Conservation (phyloP, 2,113 vertebrate species). For the Planiliza haematocheilus region DNA sequence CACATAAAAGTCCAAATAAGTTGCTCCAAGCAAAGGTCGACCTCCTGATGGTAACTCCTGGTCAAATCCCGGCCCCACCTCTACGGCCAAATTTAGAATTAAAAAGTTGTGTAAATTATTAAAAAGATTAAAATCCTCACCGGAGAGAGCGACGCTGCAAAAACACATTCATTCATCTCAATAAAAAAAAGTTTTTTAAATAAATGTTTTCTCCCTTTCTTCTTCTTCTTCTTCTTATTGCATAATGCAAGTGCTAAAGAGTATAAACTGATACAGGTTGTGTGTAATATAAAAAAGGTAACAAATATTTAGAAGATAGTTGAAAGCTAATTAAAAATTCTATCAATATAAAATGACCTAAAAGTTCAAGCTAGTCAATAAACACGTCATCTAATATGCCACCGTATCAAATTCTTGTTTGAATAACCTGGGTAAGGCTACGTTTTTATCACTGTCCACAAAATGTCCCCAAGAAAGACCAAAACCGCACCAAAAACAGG, state of each 20-base stretch:
- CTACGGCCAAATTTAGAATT: constrained; percentile 7
- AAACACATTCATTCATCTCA: neutral
- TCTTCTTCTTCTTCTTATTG: too few species aligned
- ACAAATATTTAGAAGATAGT: constrained; percentile 31
- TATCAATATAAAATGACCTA: constrained; percentile 19
- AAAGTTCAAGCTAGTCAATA: neutral
- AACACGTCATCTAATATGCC: neutral
- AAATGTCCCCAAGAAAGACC: too few species aligned
- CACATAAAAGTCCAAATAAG: too few species aligned
- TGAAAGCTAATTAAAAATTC: constrained; percentile 35
- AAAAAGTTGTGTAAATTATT: constrained; percentile 19
- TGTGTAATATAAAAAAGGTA: constrained; percentile 35
- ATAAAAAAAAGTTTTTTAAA: neutral
- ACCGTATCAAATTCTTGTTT: too few species aligned
- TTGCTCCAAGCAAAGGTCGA: too few species aligned
- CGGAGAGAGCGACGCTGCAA: neutral
- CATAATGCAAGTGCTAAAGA: constrained; percentile 39
- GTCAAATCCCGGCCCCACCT: constrained; percentile 6
- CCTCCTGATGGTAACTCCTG: too few species aligned
- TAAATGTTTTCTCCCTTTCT: neutral
- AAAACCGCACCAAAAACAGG: too few species aligned
- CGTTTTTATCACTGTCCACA: too few species aligned
- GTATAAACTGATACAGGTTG: constrained; percentile 30
- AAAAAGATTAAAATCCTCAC: constrained; percentile 19
- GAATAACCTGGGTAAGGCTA: too few species aligned